Evolutionary conservation across 1,140 invertebrate genomes (phyloP).

Genomic region (Bombus pascuorum): DNA sequence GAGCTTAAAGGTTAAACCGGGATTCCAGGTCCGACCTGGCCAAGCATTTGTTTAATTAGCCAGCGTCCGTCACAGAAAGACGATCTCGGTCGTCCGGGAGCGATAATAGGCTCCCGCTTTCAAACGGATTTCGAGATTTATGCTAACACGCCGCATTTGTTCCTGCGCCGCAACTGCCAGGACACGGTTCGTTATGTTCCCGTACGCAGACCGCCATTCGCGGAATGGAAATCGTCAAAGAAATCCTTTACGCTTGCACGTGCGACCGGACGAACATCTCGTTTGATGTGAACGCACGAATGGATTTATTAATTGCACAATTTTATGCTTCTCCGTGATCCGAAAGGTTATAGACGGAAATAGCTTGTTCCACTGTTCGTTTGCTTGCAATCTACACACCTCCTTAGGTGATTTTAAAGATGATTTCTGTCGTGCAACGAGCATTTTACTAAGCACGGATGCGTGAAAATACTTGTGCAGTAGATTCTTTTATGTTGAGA

Average conservation of each 20-base stretch:
- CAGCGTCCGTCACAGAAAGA: constrained; percentile 55
- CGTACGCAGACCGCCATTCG: constrained; percentile 38
- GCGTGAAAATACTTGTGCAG: no score
- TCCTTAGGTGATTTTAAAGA: background rate
- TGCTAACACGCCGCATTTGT: constrained; percentile 82
- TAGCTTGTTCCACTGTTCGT: background rate
- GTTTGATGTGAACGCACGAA: constrained; percentile 42
- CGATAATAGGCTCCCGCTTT: constrained; percentile 80
- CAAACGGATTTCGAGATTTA: constrained; percentile 83
- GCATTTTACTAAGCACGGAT: no score
- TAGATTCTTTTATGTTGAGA: no score
- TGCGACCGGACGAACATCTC: constrained; percentile 27
- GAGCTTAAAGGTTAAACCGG: constrained; percentile 72
- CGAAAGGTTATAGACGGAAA: constrained; percentile 1
- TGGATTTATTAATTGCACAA: constrained; percentile 41
- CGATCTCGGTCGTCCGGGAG: constrained; percentile 65
- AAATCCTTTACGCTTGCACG: constrained; percentile 45
- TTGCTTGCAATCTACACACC: background rate
- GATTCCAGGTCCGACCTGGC: constrained; percentile 68
- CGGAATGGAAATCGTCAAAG: constrained; percentile 54
- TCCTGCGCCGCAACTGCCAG: constrained; percentile 53
- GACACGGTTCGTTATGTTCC: constrained; percentile 49
- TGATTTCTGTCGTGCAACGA: background rate
- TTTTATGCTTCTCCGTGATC: constrained; percentile 19
- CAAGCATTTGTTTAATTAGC: constrained; percentile 81